Base-by-base conservation (phyloP, 2,888 invertebrate genomes). In the Habroteleia sp. region DNA sequence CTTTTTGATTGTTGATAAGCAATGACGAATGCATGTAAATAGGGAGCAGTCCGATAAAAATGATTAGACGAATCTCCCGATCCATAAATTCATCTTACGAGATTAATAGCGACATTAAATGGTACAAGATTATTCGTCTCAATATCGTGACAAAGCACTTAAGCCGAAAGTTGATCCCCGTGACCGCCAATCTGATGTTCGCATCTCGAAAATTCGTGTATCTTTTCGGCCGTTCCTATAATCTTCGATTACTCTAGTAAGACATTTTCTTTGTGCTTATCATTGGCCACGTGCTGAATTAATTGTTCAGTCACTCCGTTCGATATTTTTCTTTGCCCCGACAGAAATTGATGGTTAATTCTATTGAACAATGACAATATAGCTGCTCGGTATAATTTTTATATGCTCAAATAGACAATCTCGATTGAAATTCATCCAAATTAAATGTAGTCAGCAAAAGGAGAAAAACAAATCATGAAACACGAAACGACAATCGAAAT, bases 321-420 rank as follows among this genome's bases (percentile, higher is more conserved):
- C 14, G 23, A 35, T 56, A 56, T 56, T 63, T 72, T 72, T 63
- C 46, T 63, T 63, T 35, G 16, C 27, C n/a, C 46, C n/a, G n/a
- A 8, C 54, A 13, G 44, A 62, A 69, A 56, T 33, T 11, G 62
- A 54, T 65, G 42, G 65, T 50, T 65, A 58, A 72, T 58, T 63
- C 72, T 44, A 63, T 63, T 65, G 58, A 63, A 72, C 42, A 58
- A 39, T 50, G 50, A 72, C 72, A 72, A 63, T n/a, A n/a, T 65
- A 56, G 39, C 44, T 23, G 56, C 42, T 48, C 41, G n/a, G 46
- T 27, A 35, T 31, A 60, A 50, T 56, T 62, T 72, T 72, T 65
- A 27, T 58, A 37, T 42, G 58, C 72, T 33, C 33, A 58, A 72
- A 72, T 65, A 56, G 48, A 63, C 48, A 39, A 23, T 46, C 25